Conservation (phyloP, 2,113 vertebrate species). For the Chloropsis hardwickii region DNA sequence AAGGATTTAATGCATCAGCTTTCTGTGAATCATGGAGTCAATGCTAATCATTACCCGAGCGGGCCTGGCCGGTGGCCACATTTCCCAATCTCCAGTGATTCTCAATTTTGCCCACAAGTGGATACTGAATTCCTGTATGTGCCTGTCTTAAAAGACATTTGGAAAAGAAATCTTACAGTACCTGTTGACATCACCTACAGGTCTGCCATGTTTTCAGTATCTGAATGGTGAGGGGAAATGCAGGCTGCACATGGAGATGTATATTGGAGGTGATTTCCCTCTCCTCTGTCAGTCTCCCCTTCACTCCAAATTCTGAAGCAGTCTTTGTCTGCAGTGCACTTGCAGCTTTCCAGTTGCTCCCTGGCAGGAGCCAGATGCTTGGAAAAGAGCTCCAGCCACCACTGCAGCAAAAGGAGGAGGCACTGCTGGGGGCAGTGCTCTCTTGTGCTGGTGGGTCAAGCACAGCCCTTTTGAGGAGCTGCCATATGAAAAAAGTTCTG, state of each 20-base stretch:
- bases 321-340: background rate
- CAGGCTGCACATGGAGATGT: background rate
- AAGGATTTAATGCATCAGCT: too few relatives aligned
- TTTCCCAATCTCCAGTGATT: background rate
- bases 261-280: background rate
- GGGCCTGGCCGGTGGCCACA: too few relatives aligned
- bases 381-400: background rate
- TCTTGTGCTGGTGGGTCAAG: background rate
- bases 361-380: background rate
- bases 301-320: background rate
- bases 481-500: background rate
- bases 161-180: background rate
- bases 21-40: too few relatives aligned
- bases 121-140: background rate
- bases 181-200: background rate
- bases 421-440: background rate
- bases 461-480: background rate
- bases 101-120: background rate
- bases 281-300: background rate
- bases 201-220: background rate
- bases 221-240: background rate
- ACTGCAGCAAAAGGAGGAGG: background rate
- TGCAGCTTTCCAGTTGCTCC: background rate
- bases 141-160: background rate
- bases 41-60: too few relatives aligned